Base-by-base conservation (phyloP, 30 jellyfish, hydroid and myxozoan species). In the Rhopilema esculentum region DNA sequence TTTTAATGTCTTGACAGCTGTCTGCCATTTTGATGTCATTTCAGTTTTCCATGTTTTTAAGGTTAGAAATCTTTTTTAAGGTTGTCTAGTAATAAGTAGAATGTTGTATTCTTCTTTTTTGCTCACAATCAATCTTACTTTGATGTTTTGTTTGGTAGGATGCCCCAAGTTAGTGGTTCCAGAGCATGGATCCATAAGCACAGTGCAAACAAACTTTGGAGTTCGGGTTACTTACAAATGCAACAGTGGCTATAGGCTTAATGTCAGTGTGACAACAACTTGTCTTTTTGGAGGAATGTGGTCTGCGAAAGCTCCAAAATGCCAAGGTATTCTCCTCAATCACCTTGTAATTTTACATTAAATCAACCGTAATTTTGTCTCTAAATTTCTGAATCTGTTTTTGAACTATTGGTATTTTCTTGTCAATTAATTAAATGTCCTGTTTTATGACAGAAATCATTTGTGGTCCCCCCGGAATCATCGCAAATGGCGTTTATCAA, bases 231-330 rank as follows among this genome's bases (percentile, higher is more conserved):
- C 66, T 15, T 89, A 89, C 69, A 52, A 53, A 15, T 94, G 99
- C 72, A 86, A 82, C 27, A 28, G 17, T 8, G 90, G 91, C 4
- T 86, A 83, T 75, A 72, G 27, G 17, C 72, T 85, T 80, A 74
- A 48, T 16, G 68, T 71, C 79, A 90, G 93, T 19, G 66, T 69
- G 71, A 69, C 27, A 28, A 74, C 78, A 48, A 85, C 93, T 2
- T 94, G 98, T 53, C 17, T 52, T 69, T 89, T 69, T 88, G 95
- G 95, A 16, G 98, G 98, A 30, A 69, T 28, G 18, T 94, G 98
- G 98, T 69, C 96, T 24, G 61, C 79, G 48, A 75, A 75, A 48
- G 53, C 91, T 0, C 98, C 98, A 22, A 68, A 16, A 69, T 94
- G 98, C 80, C 79, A 89, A 84, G 97, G 98, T 94, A 19, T 1